Percentiles rank a stretch among this genome's conserved stretches.
These are phyloP conservation scores for Steinernema khuongi DNA, from an alignment of 1,140 invertebrate species.

Conservation along the genomic window DNA sequence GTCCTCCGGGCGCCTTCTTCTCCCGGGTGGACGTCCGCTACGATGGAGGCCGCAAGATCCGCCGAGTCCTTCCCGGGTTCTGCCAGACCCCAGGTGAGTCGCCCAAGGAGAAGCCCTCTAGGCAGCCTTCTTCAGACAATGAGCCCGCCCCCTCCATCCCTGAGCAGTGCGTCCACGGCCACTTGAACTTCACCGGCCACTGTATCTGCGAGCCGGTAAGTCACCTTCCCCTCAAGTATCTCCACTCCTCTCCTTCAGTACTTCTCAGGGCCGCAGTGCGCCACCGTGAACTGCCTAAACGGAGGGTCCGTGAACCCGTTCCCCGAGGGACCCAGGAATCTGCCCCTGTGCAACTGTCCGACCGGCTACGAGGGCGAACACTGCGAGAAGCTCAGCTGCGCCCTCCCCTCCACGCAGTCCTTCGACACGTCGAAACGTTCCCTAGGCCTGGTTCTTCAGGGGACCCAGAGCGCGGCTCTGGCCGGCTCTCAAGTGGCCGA, in stretches of 20 bases:
- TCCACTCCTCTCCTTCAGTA: neutral
- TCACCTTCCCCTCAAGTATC: neutral
- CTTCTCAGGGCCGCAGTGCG: neutral
- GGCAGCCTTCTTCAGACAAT: neutral
- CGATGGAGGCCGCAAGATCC: neutral
- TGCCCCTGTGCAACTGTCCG: neutral
- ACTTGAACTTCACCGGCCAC: neutral
- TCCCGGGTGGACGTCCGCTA: neutral
- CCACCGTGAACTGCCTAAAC: neutral
- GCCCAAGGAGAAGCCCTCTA: neutral
- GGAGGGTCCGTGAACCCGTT: neutral
- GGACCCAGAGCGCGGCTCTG: neutral
- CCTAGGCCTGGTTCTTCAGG: neutral
- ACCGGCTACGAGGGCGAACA: neutral
- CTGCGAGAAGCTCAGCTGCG: neutral
- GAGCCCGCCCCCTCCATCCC: neutral
- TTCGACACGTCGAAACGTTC: neutral
- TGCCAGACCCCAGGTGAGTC: slow-evolving; percentile 2
- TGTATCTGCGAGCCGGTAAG: neutral
- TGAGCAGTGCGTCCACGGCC: neutral
- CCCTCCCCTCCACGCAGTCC: neutral
- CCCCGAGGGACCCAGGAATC: neutral
- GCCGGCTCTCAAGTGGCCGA: neutral
- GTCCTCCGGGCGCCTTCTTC: neutral
- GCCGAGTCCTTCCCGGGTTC: neutral